Evolutionary conservation across 1,140 invertebrate species (phyloP).

Genomic region (Dermatophagoides farinae): DNA sequence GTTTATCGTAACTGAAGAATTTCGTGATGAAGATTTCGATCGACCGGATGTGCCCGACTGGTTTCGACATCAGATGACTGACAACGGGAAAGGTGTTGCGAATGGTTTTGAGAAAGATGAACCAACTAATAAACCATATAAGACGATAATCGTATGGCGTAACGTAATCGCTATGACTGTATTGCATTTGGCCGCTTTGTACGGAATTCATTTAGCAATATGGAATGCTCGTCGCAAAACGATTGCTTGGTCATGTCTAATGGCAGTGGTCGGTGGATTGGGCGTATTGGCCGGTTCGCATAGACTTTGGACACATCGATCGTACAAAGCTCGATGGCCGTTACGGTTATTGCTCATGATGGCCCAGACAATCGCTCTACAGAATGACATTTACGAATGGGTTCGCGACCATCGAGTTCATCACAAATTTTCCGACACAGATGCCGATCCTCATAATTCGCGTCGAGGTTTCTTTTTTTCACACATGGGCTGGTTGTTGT

Average conservation of each 20-base stretch:
- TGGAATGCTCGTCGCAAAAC: constrained; percentile 50
- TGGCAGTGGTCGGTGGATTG: constrained; percentile 18
- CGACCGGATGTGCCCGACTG: too few species aligned
- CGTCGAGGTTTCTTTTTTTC: constrained; percentile 87
- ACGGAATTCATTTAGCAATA: constrained; percentile 50
- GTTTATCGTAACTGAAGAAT: too few species aligned
- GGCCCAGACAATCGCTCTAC: constrained; percentile 13
- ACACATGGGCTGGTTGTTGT: constrained; percentile 75
- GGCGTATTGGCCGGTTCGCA: constrained; percentile 30
- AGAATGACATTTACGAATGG: constrained; percentile 85
- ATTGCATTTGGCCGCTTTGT: constrained; percentile 60
- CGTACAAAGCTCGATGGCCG: constrained; percentile 32
- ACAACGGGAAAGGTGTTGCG: too few species aligned
- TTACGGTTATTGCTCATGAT: constrained; percentile 27
- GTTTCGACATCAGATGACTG: too few species aligned
- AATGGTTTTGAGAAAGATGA: not conserved
- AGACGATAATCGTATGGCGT: constrained; percentile 55
- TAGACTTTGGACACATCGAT: constrained; percentile 31
- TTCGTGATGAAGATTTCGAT: too few species aligned
- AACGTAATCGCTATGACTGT: constrained; percentile 66
- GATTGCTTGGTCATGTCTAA: constrained; percentile 19
- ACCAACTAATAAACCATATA: constrained; percentile 18
- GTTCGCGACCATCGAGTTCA: constrained; percentile 80
- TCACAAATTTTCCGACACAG: constrained; percentile 86
- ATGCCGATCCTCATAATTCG: constrained; percentile 88